Percentiles rank a stretch among this genome's conserved stretches.
Evolutionary conservation across 2,113 vertebrate species (phyloP).

Genomic region (Megaleporinus macrocephalus): DNA sequence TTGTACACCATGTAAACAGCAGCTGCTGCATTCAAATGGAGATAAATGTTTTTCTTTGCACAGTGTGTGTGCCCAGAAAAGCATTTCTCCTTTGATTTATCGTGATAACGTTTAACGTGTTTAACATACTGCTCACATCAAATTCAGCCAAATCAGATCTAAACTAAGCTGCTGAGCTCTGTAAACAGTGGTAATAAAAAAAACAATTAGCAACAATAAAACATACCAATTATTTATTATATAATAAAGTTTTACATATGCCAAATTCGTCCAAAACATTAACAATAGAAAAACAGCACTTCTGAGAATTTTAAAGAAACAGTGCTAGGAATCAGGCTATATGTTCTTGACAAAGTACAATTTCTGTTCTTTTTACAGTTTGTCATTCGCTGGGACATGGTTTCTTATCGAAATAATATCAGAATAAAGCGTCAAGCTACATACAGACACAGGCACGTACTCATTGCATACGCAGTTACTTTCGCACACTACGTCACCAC

Average conservation of each 20-base stretch:
- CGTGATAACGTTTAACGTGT: too few relatives aligned
- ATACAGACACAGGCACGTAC: background rate
- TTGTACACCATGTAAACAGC: too few relatives aligned
- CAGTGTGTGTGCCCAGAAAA: too few relatives aligned
- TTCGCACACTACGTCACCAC: background rate
- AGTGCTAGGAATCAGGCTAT: constrained; percentile 24
- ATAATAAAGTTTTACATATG: constrained; percentile 42
- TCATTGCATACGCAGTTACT: background rate
- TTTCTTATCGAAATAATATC: background rate
- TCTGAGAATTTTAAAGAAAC: constrained; percentile 1
- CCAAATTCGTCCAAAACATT: constrained; percentile 1
- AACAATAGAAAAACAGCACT: constrained; percentile 44
- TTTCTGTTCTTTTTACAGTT: background rate
- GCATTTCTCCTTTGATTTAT: too few relatives aligned
- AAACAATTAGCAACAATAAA: constrained; percentile 10
- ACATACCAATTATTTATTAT: constrained; percentile 35
- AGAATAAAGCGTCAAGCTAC: constrained; percentile 8
- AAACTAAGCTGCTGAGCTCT: too few relatives aligned
- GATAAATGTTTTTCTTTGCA: too few relatives aligned
- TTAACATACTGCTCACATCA: too few relatives aligned
- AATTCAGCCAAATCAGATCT: too few relatives aligned
- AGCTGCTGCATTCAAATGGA: too few relatives aligned
- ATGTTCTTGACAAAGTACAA: constrained; percentile 21
- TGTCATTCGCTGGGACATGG: constrained; percentile 1
- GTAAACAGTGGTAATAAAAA: background rate